Evolutionary conservation across 2,888 invertebrate species (phyloP), one percentile per base, ranked within the genome.

Genomic region (Empis livida): DNA sequence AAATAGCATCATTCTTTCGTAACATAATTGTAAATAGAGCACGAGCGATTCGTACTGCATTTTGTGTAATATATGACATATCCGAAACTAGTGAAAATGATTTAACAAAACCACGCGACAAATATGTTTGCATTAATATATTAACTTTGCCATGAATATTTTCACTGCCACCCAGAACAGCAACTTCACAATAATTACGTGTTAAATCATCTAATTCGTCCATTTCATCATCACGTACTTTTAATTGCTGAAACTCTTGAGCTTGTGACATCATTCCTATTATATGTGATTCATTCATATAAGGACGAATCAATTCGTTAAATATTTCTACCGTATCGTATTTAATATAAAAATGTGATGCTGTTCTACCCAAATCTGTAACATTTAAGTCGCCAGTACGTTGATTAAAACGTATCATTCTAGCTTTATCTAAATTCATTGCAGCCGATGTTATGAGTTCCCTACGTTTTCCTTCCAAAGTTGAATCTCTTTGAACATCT

Each of bases 321-420:
- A 96, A 92, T 16, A 85, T 80, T 65, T 93, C 88, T 57, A 99
- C 87, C 0, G 97, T 97, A 57, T 92, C 91, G 63, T 89, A 88
- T 53, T 94, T 96, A 51, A 99, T 90, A 69, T 99, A 99, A 71
- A 86, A 99, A 67, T 96, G 92, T 62, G 95, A 95, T 1, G 99
- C 95, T 13, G 93, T 97, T 47, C 99, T 78, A 0, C 99, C 99
- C 53, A 95, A 73, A 70, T 97, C 80, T 2, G 85, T 87, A 3
- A 82, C 71, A 56, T 78, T 78, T 11, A 93, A 75, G 61, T 88
- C 88, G 43, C 90, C 89, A 1, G 89, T 88, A 46, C 80, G 72
- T 49, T 82, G 78, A 65, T 92, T 90, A 64, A 84, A 99, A 1
- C 97, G 77, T 50, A 97, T 82, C 97, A 99, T 96, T 54, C 81